Conservation (phyloP, 2,113 vertebrate species). For the Tetrao urogallus region DNA sequence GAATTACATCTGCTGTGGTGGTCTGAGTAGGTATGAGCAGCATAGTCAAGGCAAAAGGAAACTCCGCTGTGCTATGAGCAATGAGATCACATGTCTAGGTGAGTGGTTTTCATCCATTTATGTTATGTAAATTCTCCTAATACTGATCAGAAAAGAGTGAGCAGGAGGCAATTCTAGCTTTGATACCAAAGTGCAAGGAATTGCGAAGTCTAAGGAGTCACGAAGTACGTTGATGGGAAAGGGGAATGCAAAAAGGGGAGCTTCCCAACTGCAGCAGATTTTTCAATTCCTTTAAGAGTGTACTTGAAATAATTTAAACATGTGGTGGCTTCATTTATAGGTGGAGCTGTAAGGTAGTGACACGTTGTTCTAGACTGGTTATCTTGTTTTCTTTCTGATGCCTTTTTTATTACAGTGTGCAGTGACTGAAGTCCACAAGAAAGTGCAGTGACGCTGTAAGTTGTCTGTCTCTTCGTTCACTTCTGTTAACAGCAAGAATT, state of each 20-base stretch:
- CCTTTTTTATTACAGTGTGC: background rate
- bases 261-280: background rate
- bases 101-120: background rate
- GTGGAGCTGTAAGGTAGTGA: background rate
- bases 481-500: slow-evolving; percentile 11
- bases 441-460: background rate
- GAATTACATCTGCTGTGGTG: background rate
- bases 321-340: background rate
- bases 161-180: background rate
- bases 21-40: background rate
- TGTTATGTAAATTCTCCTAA: background rate
- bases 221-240: background rate
- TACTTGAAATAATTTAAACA: background rate
- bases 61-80: background rate
- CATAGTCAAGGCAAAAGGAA: background rate
- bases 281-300: background rate
- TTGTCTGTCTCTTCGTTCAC: background rate
- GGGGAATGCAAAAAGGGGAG: background rate
- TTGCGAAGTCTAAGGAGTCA: background rate
- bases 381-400: background rate
- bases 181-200: background rate
- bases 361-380: background rate
- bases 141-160: background rate
- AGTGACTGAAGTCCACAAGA: slow-evolving; percentile 20
- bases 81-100: background rate